Conservation (phyloP, 2,797 vertebrate species). For the Thalassophryne amazonica region DNA sequence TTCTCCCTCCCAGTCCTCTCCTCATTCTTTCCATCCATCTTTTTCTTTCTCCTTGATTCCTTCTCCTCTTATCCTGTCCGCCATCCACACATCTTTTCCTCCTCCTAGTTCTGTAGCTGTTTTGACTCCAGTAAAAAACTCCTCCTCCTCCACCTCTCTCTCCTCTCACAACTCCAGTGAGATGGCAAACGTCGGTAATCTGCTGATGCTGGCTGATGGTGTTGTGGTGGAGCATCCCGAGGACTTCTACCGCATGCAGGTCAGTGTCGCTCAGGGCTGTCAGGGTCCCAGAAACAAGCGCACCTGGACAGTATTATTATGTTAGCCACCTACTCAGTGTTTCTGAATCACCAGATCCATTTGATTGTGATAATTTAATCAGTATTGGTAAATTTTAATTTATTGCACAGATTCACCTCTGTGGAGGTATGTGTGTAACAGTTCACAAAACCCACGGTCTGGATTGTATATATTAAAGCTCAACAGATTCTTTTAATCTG, state of each 20-base stretch:
- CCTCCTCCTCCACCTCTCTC: constrained; percentile 90
- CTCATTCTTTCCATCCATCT: not conserved
- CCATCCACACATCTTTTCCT: not conserved
- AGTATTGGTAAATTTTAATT: no score
- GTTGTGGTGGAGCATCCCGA: constrained; percentile 88
- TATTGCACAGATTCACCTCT: no score
- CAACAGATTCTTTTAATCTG: no score
- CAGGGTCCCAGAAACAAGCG: not conserved
- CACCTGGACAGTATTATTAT: no score
- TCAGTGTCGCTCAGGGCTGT: constrained; percentile 33
- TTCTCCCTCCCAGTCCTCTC: not conserved
- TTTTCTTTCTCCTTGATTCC: not conserved
- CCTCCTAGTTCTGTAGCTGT: constrained; percentile 85
- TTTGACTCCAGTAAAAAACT: constrained; percentile 88
- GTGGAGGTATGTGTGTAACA: no score
- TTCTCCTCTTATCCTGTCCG: not conserved
- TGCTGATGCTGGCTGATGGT: constrained; percentile 88
- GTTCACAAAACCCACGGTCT: no score
- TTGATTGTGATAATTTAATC: no score
- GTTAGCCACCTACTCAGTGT: no score
- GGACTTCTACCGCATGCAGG: constrained; percentile 97
- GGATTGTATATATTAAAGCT: no score
- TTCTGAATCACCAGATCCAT: no score
- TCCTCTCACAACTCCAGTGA: constrained; percentile 92
- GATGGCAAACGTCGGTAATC: constrained; percentile 71